These are phyloP conservation scores for Leptopterna dolabrata DNA, from an alignment of 2,888 invertebrate genomes.

Conservation along the genomic window DNA sequence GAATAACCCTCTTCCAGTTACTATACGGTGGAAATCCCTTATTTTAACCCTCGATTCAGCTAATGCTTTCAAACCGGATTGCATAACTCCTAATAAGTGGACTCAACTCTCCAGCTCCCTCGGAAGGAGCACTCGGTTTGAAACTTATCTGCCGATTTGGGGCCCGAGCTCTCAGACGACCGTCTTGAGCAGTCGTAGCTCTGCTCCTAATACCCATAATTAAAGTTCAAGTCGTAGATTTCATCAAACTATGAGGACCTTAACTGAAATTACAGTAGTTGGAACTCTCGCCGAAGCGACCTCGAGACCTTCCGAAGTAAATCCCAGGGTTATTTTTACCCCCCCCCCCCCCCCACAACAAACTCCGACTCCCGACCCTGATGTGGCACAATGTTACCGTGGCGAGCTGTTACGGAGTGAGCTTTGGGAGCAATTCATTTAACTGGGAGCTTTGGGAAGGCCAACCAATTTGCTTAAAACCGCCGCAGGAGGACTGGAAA, in stretches of 20 bases:
- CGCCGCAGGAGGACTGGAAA: background rate
- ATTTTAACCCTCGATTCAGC: background rate
- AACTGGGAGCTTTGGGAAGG: background rate
- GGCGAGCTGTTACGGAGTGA: background rate
- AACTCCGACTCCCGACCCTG: background rate
- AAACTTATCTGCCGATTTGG: background rate
- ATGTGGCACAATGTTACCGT: background rate
- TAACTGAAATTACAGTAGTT: background rate
- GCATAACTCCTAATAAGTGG: background rate
- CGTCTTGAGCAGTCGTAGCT: background rate
- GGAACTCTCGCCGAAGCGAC: background rate
- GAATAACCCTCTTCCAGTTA: background rate
- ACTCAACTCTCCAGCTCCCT: background rate
- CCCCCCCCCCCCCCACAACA: background rate
- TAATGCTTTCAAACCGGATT: background rate
- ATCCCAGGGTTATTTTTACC: background rate
- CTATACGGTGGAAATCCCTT: background rate
- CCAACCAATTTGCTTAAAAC: background rate
- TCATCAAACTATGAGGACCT: conserved; percentile 1
- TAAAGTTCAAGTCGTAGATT: background rate
- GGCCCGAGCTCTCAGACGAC: background rate
- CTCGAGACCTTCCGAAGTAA: background rate
- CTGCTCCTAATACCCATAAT: background rate
- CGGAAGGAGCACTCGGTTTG: background rate
- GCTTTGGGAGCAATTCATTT: conserved; percentile 2